phyloP scores from a whole-genome alignment of 2,113 vertebrate species.

The Pollimyrus isidori region DNA sequence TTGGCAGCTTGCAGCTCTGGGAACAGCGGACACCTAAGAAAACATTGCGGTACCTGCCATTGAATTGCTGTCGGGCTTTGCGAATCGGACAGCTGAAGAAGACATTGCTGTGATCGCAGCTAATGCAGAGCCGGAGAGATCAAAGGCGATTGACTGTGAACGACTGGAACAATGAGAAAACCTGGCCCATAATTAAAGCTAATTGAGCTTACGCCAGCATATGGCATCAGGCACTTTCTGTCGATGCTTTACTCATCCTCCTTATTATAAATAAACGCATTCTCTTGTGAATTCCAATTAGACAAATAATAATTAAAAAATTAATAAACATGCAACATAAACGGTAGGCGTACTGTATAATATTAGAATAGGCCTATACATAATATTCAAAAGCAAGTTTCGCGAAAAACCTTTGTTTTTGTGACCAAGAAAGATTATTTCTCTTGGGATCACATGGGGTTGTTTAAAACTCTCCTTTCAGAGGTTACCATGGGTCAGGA shows the following conservation, averaged over 20 bases:
- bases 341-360: neutral
- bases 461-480: conserved; percentile 25
- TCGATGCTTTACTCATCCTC: neutral
- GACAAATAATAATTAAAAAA: neutral
- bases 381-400: neutral
- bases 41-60: conserved; percentile 74
- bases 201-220: conserved; percentile 53
- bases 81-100: conserved; percentile 83
- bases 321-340: neutral
- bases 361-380: neutral
- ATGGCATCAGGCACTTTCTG: conserved; percentile 35
- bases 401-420: neutral
- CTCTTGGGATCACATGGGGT: conserved; percentile 43
- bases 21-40: conserved; percentile 79
- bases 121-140: conserved; percentile 66
- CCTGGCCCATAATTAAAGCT: conserved; percentile 42
- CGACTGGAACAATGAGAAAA: conserved; percentile 63
- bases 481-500: conserved; percentile 57
- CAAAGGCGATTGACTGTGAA: conserved; percentile 67
- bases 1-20: conserved; percentile 61
- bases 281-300: neutral
- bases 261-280: neutral
- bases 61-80: conserved; percentile 56
- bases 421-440: conserved; percentile 17
- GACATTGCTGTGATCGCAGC: conserved; percentile 69